Conservation (phyloP, 64 coral and sea anemone genomes). For the Cladopsammia gracilis region DNA sequence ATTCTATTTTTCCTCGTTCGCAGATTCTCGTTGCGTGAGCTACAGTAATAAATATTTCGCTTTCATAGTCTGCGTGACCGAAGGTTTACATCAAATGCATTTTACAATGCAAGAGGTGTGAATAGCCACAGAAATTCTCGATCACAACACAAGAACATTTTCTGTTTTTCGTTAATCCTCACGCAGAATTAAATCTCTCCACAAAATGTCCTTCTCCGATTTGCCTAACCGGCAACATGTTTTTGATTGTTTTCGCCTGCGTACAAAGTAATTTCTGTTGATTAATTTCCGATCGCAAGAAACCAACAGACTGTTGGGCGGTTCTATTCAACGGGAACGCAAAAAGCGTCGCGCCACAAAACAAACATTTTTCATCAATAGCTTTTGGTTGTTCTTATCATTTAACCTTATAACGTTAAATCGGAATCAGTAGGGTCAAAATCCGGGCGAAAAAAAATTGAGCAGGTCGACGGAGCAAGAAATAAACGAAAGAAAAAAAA, state of each 20-base stretch:
- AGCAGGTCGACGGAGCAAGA: background rate
- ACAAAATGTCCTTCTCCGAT: background rate
- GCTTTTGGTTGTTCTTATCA: background rate
- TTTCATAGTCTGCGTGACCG: constrained; percentile 78
- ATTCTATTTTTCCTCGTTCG: constrained; percentile 12
- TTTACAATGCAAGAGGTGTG: constrained; percentile 85
- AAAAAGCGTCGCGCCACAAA: constrained; percentile 23
- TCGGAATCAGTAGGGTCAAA: background rate
- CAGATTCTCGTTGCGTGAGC: constrained; percentile 65
- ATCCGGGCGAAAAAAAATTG: no score
- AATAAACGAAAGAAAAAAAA: background rate
- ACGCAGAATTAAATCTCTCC: background rate
- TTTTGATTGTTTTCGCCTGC: background rate
- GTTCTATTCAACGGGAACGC: background rate
- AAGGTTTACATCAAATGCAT: constrained; percentile 69
- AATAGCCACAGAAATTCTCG: constrained; percentile 70
- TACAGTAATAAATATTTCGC: constrained; percentile 35
- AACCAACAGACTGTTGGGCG: constrained; percentile 1
- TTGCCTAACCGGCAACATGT: background rate
- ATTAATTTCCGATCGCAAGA: background rate
- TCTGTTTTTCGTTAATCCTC: background rate
- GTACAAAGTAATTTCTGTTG: background rate
- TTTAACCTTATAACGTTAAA: constrained; percentile 1
- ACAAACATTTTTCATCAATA: constrained; percentile 22
- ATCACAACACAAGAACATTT: constrained; percentile 5